Conservation (phyloP, 2,888 invertebrate species). For the Zaprionus obscuricornis region DNA sequence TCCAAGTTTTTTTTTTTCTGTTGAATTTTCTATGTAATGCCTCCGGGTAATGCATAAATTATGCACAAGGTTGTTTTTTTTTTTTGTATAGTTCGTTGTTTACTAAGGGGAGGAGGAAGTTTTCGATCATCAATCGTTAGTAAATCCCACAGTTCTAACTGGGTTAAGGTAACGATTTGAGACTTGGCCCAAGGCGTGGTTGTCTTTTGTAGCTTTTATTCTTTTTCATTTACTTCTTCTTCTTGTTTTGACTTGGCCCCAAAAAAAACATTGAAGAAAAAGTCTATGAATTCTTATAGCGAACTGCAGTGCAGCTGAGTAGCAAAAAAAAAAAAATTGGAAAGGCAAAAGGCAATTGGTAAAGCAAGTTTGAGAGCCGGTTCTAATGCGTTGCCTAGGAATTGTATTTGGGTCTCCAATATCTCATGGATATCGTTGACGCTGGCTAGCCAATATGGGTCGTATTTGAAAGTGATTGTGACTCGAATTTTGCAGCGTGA, state of each 20-base stretch:
- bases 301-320: conserved; percentile 24
- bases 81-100: not conserved
- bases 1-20: conserved; percentile 13
- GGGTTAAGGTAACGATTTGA: conserved; percentile 65
- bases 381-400: conserved; percentile 63
- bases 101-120: conserved; percentile 20
- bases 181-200: conserved; percentile 59
- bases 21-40: not conserved
- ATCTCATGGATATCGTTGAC: not conserved
- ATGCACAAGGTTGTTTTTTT: conserved; percentile 43
- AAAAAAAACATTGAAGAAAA: conserved; percentile 17
- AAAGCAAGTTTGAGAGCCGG: conserved; percentile 61
- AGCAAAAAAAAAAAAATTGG: conserved; percentile 49
- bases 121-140: conserved; percentile 18
- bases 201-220: conserved; percentile 29
- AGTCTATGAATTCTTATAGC: conserved; percentile 18
- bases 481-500: conserved; percentile 24
- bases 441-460: conserved; percentile 49
- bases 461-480: conserved; percentile 74
- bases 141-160: conserved; percentile 49
- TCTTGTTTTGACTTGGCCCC: conserved; percentile 46
- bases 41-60: conserved; percentile 20
- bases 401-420: conserved; percentile 22
- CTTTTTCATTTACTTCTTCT: too few species aligned
- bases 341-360: conserved; percentile 59